Conservation (phyloP, 2,888 invertebrate species). For the Lasius platythorax region DNA sequence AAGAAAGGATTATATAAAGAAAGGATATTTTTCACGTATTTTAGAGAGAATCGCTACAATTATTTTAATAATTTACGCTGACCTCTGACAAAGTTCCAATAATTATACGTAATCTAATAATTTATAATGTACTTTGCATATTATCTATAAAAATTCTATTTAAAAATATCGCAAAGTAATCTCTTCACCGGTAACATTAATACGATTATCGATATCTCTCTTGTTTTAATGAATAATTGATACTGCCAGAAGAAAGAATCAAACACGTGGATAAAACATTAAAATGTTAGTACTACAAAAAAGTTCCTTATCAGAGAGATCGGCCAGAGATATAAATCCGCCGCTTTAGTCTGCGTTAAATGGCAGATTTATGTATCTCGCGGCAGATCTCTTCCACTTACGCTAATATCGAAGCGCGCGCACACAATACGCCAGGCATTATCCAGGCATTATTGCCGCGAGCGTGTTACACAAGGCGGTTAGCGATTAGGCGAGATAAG, state of each 20-base stretch:
- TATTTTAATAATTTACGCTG: not conserved
- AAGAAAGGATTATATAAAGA: no score
- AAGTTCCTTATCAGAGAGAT: not conserved
- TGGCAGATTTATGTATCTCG: conserved; percentile 41
- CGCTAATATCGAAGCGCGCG: conserved; percentile 35
- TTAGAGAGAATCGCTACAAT: conserved; percentile 7
- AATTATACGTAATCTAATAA: not conserved
- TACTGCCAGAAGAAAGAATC: not conserved
- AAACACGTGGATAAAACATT: not conserved
- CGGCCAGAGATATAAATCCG: conserved; percentile 12
- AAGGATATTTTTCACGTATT: not conserved
- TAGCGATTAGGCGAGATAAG: conserved; percentile 40
- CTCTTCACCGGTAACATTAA: not conserved
- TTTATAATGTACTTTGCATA: not conserved
- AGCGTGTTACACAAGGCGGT: conserved; percentile 22
- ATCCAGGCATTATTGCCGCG: conserved; percentile 23
- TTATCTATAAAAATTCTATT: not conserved
- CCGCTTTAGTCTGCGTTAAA: conserved; percentile 27
- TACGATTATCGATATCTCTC: not conserved
- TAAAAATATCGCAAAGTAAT: conserved; percentile 11
- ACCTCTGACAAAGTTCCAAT: conserved; percentile 8
- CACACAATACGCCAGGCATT: not conserved
- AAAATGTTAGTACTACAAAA: not conserved
- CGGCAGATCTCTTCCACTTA: conserved; percentile 31
- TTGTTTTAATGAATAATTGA: conserved; percentile 28